Evolutionary conservation across 1,140 invertebrate genomes (phyloP).

Genomic region (Oncopodura yosiiana): DNA sequence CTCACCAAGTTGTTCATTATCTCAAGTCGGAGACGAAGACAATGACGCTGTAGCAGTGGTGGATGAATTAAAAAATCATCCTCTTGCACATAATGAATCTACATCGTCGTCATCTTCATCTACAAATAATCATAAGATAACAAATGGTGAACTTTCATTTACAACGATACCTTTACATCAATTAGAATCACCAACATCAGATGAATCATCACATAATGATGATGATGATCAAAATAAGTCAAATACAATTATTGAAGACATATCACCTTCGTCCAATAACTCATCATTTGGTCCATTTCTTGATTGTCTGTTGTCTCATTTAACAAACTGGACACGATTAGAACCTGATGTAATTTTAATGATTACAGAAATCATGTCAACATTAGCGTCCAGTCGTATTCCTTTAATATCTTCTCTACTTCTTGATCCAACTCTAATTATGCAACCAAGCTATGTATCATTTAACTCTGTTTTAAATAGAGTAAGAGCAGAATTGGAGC

Average conservation of each 20-base stretch:
- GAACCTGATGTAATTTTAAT: constrained; percentile 24
- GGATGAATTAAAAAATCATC: too few species aligned
- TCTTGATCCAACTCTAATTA: constrained; percentile 23
- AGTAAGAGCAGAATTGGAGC: constrained; percentile 25
- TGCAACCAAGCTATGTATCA: constrained; percentile 29
- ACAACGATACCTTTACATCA: too few species aligned
- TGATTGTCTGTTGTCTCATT: constrained; percentile 17
- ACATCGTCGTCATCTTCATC: too few species aligned
- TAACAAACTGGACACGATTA: constrained; percentile 20
- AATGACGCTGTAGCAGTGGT: too few species aligned
- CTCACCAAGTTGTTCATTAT: too few species aligned
- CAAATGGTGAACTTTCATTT: too few species aligned
- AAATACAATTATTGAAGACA: constrained; percentile 14
- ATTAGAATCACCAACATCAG: too few species aligned
- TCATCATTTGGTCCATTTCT: constrained; percentile 30
- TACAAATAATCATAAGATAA: too few species aligned
- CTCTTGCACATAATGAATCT: too few species aligned
- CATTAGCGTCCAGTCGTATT: constrained; percentile 25
- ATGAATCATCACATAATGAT: too few species aligned
- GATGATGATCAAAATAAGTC: too few species aligned
- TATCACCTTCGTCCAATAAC: not conserved
- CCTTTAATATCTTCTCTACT: constrained; percentile 26
- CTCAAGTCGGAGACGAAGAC: too few species aligned
- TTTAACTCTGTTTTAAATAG: constrained; percentile 27
- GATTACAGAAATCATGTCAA: constrained; percentile 24